These are phyloP conservation scores for Phoxinus phoxinus DNA, from an alignment of 2,113 vertebrate genomes.

Conservation along the genomic window DNA sequence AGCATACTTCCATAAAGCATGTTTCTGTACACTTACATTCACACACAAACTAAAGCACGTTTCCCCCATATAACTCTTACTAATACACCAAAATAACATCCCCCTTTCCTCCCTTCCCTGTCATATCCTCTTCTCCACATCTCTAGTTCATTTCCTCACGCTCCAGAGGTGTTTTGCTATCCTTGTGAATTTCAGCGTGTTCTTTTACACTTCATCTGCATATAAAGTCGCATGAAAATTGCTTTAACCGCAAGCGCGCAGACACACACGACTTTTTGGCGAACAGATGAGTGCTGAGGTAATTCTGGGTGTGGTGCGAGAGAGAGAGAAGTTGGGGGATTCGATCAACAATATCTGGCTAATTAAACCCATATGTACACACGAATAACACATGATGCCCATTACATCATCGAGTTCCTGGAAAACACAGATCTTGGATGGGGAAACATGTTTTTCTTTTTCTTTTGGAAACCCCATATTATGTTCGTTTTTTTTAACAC, in stretches of 20 bases:
- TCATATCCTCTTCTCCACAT: conserved; percentile 14
- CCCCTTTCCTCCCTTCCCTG: not conserved
- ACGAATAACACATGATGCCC: not conserved
- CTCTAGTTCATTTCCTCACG: conserved; percentile 5
- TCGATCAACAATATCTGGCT: not conserved
- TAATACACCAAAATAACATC: conserved; percentile 9
- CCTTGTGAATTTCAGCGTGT: conserved; percentile 41
- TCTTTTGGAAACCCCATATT: too few relatives aligned
- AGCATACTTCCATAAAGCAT: not conserved
- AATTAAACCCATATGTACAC: conserved; percentile 16
- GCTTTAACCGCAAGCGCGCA: conserved; percentile 10
- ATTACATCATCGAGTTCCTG: conserved; percentile 12
- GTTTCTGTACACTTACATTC: not conserved
- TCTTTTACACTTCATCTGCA: conserved; percentile 49
- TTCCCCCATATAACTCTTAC: conserved; percentile 6
- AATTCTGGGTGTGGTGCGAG: conserved; percentile 30
- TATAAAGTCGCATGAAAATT: conserved; percentile 11
- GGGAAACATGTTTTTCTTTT: not conserved
- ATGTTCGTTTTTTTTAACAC: not conserved
- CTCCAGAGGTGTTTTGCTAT: conserved; percentile 41
- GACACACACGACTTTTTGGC: not conserved
- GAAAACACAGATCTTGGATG: conserved; percentile 6
- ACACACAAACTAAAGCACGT: conserved; percentile 32
- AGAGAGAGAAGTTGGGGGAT: not conserved
- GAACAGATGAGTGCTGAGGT: conserved; percentile 9